Evolutionary conservation across 2,888 invertebrate genomes (phyloP).

Genomic region (Lacanobia oleracea): DNA sequence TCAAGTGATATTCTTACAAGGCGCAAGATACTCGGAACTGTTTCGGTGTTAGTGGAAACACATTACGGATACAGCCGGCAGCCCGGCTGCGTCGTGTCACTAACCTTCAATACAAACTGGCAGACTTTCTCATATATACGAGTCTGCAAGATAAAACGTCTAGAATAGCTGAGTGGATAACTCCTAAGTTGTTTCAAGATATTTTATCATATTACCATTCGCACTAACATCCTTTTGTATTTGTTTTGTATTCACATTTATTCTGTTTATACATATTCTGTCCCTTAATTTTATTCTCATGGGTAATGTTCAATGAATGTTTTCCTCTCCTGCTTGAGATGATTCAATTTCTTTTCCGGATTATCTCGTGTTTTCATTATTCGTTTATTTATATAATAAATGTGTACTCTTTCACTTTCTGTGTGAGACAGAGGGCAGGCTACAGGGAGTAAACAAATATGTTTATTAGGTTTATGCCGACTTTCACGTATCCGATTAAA

Average conservation of each 20-base stretch:
- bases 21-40: conserved; percentile 36
- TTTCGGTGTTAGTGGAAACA: conserved; percentile 48
- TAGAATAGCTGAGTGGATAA: conserved; percentile 40
- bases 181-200: conserved; percentile 27
- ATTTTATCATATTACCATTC: conserved; percentile 41
- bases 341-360: conserved; percentile 36
- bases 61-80: conserved; percentile 40
- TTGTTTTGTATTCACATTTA: conserved; percentile 27
- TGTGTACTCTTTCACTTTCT: conserved; percentile 39
- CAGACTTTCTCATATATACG: conserved; percentile 27
- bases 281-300: conserved; percentile 41
- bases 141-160: conserved; percentile 39
- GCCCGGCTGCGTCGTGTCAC: conserved; percentile 39
- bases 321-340: conserved; percentile 24
- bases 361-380: conserved; percentile 48
- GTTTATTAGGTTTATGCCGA: conserved; percentile 21
- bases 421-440: conserved; percentile 18
- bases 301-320: conserved; percentile 41
- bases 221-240: conserved; percentile 36
- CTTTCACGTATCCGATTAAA: background rate
- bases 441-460: conserved; percentile 35
- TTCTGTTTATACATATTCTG: conserved; percentile 12
- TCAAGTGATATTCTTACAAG: conserved; percentile 55
- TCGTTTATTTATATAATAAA: conserved; percentile 36
- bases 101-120: conserved; percentile 35